These are phyloP conservation scores for Acipenser oxyrinchus DNA, from an alignment of 2,797 vertebrate species.

Conservation along the genomic window DNA sequence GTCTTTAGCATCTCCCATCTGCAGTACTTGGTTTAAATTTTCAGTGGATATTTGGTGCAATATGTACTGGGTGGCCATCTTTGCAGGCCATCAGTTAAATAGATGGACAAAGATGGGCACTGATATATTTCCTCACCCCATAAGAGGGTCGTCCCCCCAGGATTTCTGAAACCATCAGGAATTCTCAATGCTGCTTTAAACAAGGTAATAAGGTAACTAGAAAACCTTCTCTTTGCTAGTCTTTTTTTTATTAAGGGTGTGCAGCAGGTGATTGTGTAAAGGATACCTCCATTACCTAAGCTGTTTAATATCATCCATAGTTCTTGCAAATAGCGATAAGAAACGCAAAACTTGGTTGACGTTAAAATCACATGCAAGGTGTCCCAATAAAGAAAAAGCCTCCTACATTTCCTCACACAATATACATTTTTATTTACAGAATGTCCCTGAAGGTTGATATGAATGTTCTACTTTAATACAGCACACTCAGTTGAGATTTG, in stretches of 20 bases:
- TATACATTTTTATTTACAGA: background rate
- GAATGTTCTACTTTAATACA: background rate
- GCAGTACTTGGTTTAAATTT: no score
- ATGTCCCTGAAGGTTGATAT: background rate
- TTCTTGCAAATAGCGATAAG: background rate
- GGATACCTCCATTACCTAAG: background rate
- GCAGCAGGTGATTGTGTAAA: background rate
- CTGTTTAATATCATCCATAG: background rate
- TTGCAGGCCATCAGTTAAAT: no score
- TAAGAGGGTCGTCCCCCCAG: no score
- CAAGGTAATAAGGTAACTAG: background rate
- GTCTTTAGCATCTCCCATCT: no score
- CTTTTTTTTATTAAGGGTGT: background rate
- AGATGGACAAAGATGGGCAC: no score
- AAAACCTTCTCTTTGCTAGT: background rate
- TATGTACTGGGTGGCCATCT: no score
- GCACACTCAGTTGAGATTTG: background rate
- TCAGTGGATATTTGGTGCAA: no score
- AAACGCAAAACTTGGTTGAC: background rate
- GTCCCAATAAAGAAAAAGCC: background rate
- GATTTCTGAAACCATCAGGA: no score
- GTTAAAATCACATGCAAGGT: background rate
- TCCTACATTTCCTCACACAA: background rate
- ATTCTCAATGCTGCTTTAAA: no score
- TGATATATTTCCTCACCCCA: no score